Base-by-base conservation (phyloP, 2,797 vertebrate genomes). In the Pangasius larnaudii region DNA sequence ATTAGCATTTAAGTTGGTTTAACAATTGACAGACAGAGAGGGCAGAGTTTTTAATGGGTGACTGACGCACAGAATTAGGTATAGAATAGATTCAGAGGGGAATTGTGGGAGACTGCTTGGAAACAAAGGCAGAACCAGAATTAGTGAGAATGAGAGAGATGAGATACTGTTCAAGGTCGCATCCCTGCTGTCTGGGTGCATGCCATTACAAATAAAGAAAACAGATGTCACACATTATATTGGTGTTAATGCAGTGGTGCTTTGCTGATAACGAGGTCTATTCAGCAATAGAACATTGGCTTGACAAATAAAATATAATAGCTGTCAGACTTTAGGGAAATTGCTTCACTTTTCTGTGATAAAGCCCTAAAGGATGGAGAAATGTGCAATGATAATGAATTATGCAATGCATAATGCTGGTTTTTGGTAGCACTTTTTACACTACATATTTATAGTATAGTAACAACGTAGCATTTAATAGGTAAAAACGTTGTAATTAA, bases 131-230 rank as follows among this genome's bases (percentile, higher is more conserved):
- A 42, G 79, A 53, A 30, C 13, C 49, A 18, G n/a, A 61, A 61
- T 61, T 88, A 92, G 91, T 92, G 81, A 87, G 92, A 91, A 91
- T 90, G 90, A 88, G 89, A 90, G 90, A 91, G 91, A 91, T 89
- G 84, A 88, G 88, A 91, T 91, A 92, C 86, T 61, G 88, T 90
- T 87, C 91, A 94, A 95, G 91, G 92, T 91, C 86, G 71, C 19
- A 74, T 86, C 30, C 33, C 86, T 56, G 53, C 63, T 85, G 46
- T 77, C 51, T 75, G 88, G 4, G 63, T 33, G 49, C 56, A 53
- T 42, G 13, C 33, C 59, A 30, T n/a, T 53, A 42, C 46, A 82
- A 69, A 77, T 61, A 63, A 78, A 85, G 53, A 22, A 74, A 69
- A 33, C 79, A 53, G 75, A 86, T 11, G 80, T 18, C 27, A 49